phyloP scores from a whole-genome alignment of 2,888 invertebrate species.

The Hybos culiciformis region DNA sequence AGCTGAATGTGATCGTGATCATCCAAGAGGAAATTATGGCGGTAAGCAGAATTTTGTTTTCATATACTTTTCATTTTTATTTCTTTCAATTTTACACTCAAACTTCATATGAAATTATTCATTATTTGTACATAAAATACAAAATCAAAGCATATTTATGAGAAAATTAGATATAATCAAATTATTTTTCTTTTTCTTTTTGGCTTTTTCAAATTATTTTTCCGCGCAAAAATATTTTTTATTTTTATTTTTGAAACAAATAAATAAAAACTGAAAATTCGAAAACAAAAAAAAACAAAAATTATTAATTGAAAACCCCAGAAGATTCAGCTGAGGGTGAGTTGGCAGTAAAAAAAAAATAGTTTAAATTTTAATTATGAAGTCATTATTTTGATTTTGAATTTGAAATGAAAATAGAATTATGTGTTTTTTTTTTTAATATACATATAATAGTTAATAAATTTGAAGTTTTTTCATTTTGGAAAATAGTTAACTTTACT shows the following conservation, averaged over 20 bases:
- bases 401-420: neutral
- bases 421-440: neutral
- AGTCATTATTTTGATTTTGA: neutral
- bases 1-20: constrained; percentile 81
- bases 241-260: constrained; percentile 7
- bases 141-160: neutral
- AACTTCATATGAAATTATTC: neutral
- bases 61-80: neutral
- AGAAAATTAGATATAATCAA: neutral
- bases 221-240: constrained; percentile 6
- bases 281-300: neutral
- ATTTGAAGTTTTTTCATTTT: too few relatives aligned
- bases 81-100: too few relatives aligned
- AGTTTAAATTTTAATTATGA: neutral
- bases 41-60: constrained; percentile 43
- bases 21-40: constrained; percentile 64
- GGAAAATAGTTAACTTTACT: too few relatives aligned
- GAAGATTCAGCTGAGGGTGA: constrained; percentile 33
- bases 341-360: neutral
- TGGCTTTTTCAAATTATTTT: neutral
- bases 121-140: neutral
- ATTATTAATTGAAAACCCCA: constrained; percentile 15
- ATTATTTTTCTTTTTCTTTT: neutral
- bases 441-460: neutral
- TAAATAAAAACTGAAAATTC: neutral